Conservation (phyloP, 2,888 invertebrate genomes). For the Thereva nobilitata region DNA sequence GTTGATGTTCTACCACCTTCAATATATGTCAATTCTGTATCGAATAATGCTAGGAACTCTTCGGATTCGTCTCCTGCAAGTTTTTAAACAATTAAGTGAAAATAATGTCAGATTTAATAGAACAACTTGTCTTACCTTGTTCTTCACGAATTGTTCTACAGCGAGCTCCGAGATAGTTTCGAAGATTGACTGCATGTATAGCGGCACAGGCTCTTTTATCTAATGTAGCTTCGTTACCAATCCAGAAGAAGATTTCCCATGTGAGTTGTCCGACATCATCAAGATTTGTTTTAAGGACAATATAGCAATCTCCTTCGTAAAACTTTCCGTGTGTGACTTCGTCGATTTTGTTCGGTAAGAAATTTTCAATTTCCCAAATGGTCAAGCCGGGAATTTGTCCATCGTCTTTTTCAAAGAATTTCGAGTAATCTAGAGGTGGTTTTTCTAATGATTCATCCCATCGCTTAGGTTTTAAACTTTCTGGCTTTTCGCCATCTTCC, state of each 20-base stretch:
- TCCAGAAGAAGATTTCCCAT: slow-evolving; percentile 99
- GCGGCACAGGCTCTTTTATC: slow-evolving; percentile 62
- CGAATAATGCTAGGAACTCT: slow-evolving; percentile 91
- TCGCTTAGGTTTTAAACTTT: slow-evolving; percentile 76
- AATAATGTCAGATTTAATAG: neutral
- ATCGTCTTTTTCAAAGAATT: slow-evolving; percentile 94
- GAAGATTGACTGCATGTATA: slow-evolving; percentile 97
- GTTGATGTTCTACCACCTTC: slow-evolving; percentile 97
- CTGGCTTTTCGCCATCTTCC: slow-evolving; percentile 65
- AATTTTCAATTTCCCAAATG: slow-evolving; percentile 99
- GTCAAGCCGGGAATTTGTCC: slow-evolving; percentile 90
- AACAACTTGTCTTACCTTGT: slow-evolving; percentile 64
- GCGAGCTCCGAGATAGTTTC: slow-evolving; percentile 93
- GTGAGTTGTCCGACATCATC: slow-evolving; percentile 83
- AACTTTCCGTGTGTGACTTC: slow-evolving; percentile 96
- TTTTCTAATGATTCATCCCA: slow-evolving; percentile 97
- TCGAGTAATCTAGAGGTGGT: slow-evolving; percentile 94
- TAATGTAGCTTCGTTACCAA: slow-evolving; percentile 92
- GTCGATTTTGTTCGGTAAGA: slow-evolving; percentile 91
- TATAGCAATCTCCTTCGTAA: slow-evolving; percentile 99
- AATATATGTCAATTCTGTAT: slow-evolving; percentile 88
- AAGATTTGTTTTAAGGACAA: slow-evolving; percentile 84
- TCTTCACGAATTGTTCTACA: slow-evolving; percentile 95
- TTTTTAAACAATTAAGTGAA: neutral
- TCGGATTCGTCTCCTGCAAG: slow-evolving; percentile 80